Evolutionary conservation across 2,113 vertebrate genomes (phyloP).

Genomic region (Verasper variegatus): DNA sequence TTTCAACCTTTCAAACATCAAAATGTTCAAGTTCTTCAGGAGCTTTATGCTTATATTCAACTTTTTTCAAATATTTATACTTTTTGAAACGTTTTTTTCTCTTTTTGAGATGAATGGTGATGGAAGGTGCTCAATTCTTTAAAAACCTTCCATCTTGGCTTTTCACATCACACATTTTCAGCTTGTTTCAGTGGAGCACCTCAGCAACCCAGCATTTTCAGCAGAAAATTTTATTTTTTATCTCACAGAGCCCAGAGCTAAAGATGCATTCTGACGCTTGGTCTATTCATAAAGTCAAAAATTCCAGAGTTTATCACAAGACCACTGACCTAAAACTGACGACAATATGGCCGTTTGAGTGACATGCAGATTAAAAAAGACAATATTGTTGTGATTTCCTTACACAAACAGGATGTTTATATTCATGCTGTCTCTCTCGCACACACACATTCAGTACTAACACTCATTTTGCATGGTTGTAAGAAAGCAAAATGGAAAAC

Average conservation of each 20-base stretch:
- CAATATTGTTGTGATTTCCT: neutral
- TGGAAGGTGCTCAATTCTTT: no score
- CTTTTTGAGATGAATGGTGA: no score
- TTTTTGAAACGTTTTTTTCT: no score
- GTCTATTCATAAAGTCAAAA: neutral
- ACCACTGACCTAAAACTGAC: neutral
- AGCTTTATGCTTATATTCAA: no score
- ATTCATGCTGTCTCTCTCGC: constrained; percentile 1
- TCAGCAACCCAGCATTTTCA: no score
- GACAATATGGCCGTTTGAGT: neutral
- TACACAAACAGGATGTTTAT: constrained; percentile 29
- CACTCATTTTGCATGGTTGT: neutral
- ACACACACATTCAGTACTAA: neutral
- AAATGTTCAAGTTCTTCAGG: no score
- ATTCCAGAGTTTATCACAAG: neutral
- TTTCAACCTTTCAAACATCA: no score
- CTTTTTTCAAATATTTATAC: no score
- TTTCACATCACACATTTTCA: no score
- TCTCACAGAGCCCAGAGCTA: neutral
- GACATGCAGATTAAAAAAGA: neutral
- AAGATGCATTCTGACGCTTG: neutral
- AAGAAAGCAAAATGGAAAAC: neutral
- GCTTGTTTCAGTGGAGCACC: no score
- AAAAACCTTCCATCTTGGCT: no score
- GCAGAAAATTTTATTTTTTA: neutral